phyloP scores from a whole-genome alignment of 2,113 vertebrate species.

The Prionailurus bengalensis region DNA sequence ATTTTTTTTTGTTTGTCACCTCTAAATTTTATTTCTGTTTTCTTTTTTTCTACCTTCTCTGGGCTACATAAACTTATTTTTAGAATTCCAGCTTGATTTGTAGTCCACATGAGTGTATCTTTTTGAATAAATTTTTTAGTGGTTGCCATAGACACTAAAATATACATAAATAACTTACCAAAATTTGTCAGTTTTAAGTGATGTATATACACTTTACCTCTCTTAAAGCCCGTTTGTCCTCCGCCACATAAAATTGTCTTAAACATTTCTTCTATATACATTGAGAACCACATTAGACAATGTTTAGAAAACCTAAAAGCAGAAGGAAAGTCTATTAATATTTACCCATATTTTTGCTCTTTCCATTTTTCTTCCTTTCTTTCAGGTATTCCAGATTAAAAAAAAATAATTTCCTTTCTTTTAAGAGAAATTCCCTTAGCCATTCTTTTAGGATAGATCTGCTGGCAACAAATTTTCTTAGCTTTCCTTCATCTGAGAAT shows the following conservation, averaged over 20 bases:
- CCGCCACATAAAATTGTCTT: neutral
- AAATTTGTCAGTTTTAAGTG: neutral
- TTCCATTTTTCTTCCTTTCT: neutral
- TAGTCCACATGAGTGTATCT: neutral
- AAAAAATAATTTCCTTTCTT: neutral
- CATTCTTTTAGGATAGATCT: neutral
- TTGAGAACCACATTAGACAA: neutral
- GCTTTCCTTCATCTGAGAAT: neutral
- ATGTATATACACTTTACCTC: neutral
- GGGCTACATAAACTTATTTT: neutral
- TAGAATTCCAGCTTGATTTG: slow-evolving; percentile 31
- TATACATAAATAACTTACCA: neutral
- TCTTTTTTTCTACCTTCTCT: neutral
- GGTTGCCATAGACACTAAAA: neutral
- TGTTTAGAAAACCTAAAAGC: neutral
- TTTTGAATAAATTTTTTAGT: slow-evolving; percentile 41
- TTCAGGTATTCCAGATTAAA: neutral
- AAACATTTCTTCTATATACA: neutral
- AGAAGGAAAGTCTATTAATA: neutral
- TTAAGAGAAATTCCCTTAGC: neutral
- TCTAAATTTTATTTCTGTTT: slow-evolving; percentile 12
- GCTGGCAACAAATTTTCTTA: neutral
- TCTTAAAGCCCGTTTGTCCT: neutral
- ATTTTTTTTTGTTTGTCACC: slow-evolving; percentile 51
- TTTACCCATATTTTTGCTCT: neutral